Evolutionary conservation across 1,140 invertebrate species (phyloP).

Genomic region (Acromyrmex echinatior): DNA sequence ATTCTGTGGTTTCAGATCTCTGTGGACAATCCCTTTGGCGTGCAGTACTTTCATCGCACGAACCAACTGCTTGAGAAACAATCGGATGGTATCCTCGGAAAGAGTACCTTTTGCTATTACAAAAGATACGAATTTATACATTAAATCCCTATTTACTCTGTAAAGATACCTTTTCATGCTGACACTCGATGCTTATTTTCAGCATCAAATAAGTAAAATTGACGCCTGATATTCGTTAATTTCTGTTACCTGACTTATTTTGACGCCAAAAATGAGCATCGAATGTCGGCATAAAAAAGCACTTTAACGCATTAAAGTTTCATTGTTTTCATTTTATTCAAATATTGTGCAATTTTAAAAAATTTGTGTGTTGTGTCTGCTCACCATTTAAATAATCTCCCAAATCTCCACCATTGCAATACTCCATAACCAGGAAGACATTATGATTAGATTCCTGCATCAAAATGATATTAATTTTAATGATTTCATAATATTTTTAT

Average conservation of each 20-base stretch:
- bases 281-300: too few species aligned
- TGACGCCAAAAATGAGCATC: too few species aligned
- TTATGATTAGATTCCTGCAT: conserved; percentile 94
- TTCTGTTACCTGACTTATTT: too few species aligned
- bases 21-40: conserved; percentile 98
- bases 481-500: neutral
- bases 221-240: too few species aligned
- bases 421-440: conserved; percentile 99
- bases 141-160: neutral
- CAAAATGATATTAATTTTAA: conserved; percentile 59
- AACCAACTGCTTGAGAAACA: conserved; percentile 98
- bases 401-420: conserved; percentile 99
- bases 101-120: conserved; percentile 94
- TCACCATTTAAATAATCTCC: conserved; percentile 97
- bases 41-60: conserved; percentile 98
- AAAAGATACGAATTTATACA: conserved; percentile 56
- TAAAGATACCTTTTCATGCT: neutral
- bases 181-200: too few species aligned
- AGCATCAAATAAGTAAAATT: too few species aligned
- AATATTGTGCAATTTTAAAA: neutral
- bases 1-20: conserved; percentile 99
- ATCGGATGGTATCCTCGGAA: conserved; percentile 98
- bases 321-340: conserved; percentile 7
- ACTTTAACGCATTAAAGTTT: neutral
- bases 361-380: conserved; percentile 15